Evolutionary conservation across 92 coral and sea anemone genomes (phyloP), one percentile per base, ranked within the genome.

Genomic region (Zoanthus solanderi): DNA sequence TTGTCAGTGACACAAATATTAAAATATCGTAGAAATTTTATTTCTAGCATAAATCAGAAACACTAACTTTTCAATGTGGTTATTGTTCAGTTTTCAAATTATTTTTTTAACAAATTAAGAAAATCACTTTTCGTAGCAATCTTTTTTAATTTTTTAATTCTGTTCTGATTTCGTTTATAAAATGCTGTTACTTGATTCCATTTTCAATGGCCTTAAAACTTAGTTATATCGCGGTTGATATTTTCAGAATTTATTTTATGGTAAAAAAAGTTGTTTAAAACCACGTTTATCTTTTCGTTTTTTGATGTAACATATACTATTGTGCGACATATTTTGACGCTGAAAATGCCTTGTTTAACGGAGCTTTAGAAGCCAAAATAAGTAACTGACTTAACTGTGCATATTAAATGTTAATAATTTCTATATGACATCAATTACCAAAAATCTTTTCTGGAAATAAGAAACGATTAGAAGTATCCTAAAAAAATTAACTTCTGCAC

Each of bases 351-450:
- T 66, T 45, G 9, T 48, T 63, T 42, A 80, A 23, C 23, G 29
- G 85, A 14, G 57, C 37, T 71, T 67, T 47, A 23, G 57, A 23
- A 46, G 72, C 54, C 7, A 29, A 23, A 63, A 37, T 23, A 28
- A 28, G 14, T 48, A 45, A 54, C 65, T 48, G 30, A 31, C 52
- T 14, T n/a, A 8, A 13, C 75, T 28, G 28, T 72, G 69, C 81
- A 65, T 84, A 91, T 89, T 88, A 84, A 91, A 91, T 77, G 50
- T 91, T 91, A 91, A 91, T 88, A 32, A 79, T 45, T 84, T 56
- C 83, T 47, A 44, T 73, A 79, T 91, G 92, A 91, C 92, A 88
- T 91, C 92, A 91, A 91, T 76, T 16, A 50, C 81, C 80, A 88
- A 86, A 84, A 91, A 91, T 91, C 86, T 78, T 72, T 89, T 47